Conservation (phyloP, 1,140 invertebrate genomes). For the Palaemon carinicauda region DNA sequence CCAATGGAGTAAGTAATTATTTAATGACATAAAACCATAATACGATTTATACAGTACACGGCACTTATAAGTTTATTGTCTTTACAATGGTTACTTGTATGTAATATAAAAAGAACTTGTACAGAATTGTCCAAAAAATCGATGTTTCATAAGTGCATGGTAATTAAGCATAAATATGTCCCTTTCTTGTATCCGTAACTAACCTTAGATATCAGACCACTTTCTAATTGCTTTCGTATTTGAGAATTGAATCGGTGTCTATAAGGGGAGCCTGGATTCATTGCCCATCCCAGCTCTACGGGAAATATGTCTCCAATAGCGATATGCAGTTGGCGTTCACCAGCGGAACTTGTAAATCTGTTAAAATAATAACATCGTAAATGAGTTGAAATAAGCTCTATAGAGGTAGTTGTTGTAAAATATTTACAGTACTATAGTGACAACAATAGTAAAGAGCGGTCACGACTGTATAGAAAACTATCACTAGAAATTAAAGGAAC, state of each 20-base stretch:
- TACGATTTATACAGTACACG: no score
- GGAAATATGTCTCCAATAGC: slow-evolving; percentile 39
- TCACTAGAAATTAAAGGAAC: no score
- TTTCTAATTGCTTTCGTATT: not conserved
- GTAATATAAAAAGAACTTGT: not conserved
- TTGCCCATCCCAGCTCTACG: slow-evolving; percentile 41
- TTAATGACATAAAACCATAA: not conserved
- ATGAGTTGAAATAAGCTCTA: no score
- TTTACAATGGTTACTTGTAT: no score
- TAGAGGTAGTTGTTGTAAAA: not conserved
- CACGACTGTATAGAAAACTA: no score
- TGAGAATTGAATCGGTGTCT: slow-evolving; percentile 12
- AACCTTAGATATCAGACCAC: slow-evolving; percentile 12
- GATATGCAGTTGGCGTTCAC: slow-evolving; percentile 28
- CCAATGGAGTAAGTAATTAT: no score
- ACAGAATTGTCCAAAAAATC: not conserved
- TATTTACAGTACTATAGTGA: not conserved
- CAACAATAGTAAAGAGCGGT: no score
- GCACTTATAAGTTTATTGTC: no score
- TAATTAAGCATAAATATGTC: no score
- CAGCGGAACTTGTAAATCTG: slow-evolving; percentile 29
- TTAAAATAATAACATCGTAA: no score
- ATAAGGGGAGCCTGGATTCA: slow-evolving; percentile 35
- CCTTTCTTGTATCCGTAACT: not conserved
- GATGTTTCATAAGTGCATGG: not conserved